Percentiles rank a stretch among this genome's conserved stretches.
These are phyloP conservation scores for Nebria ingens DNA, from an alignment of 1,140 invertebrate genomes.

Conservation along the genomic window DNA sequence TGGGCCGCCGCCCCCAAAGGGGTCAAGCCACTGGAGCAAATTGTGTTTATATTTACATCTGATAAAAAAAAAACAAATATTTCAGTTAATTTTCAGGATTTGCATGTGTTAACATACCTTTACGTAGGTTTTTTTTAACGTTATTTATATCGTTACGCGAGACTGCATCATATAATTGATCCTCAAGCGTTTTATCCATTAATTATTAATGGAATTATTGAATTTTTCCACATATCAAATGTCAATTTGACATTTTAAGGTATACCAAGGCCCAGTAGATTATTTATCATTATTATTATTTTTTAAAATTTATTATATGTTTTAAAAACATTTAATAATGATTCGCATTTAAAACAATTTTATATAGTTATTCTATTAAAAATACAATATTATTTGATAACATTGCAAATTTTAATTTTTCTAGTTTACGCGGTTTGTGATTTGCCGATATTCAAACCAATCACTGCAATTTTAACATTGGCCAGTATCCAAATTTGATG, in stretches of 20 bases:
- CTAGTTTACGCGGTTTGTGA: no score
- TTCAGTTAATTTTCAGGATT: background rate
- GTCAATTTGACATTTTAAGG: background rate
- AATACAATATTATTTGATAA: no score
- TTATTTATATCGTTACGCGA: background rate
- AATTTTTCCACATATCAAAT: background rate
- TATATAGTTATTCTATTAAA: no score
- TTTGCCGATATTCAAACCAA: no score
- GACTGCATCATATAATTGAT: background rate
- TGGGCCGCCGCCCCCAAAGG: constrained; percentile 37
- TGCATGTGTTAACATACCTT: constrained; percentile 14
- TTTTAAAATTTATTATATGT: no score
- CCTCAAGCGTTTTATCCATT: background rate
- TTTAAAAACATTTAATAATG: no score
- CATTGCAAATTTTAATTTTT: no score
- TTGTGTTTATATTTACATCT: constrained; percentile 39
- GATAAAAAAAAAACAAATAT: constrained; percentile 18
- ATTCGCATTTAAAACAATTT: no score
- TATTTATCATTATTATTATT: no score
- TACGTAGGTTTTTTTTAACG: background rate
- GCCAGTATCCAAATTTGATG: no score
- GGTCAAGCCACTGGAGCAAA: constrained; percentile 36
- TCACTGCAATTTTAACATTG: no score
- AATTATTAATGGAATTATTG: background rate
- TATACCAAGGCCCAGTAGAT: background rate